These are phyloP conservation scores for Graptemys geographica DNA, from an alignment of 2,797 vertebrate genomes.

Conservation along the genomic window DNA sequence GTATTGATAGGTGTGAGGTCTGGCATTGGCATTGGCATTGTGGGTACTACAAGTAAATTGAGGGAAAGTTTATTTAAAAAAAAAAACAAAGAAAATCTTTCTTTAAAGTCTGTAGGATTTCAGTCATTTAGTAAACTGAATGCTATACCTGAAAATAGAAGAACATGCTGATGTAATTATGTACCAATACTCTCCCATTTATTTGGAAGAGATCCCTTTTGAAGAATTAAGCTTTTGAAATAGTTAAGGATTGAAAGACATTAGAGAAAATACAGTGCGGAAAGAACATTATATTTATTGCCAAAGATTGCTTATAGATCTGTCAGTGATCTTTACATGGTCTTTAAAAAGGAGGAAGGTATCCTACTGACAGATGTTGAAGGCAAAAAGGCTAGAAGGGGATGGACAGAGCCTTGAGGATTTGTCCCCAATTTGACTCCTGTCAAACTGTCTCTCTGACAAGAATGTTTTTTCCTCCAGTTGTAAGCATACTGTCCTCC, in stretches of 20 bases:
- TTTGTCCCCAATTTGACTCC: constrained; percentile 85
- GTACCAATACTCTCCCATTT: not conserved
- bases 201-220: not conserved
- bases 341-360: constrained; percentile 35
- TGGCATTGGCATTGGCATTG: not conserved
- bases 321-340: constrained; percentile 26
- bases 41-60: not conserved
- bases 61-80: not conserved
- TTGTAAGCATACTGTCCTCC: constrained; percentile 73
- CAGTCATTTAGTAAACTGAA: not conserved
- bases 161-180: not conserved
- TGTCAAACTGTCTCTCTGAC: constrained; percentile 82
- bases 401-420: constrained; percentile 64
- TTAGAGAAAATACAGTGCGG: not conserved
- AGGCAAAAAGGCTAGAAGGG: constrained; percentile 54
- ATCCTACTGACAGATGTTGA: constrained; percentile 64
- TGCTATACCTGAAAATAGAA: not conserved
- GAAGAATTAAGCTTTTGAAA: not conserved
- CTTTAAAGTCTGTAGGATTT: not conserved
- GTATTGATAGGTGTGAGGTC: rapidly evolving
- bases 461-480: constrained; percentile 87
- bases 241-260: not conserved
- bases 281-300: constrained; percentile 23
- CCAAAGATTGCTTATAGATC: constrained; percentile 30
- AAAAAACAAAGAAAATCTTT: not conserved